Base-by-base conservation (phyloP, 2,888 invertebrate genomes). In the Callyntrura sp. region DNA sequence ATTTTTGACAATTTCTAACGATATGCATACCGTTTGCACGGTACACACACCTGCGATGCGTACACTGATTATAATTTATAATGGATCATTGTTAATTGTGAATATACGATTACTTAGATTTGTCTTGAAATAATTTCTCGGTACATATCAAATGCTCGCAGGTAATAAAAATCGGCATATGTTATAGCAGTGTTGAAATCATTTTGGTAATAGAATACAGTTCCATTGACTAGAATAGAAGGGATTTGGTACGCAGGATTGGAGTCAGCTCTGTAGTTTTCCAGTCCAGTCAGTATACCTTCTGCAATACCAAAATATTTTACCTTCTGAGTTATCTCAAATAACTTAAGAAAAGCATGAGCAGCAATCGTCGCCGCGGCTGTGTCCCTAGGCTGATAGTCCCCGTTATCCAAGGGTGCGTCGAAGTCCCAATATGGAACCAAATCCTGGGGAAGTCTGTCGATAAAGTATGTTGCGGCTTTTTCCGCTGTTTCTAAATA, bases 371-470 rank as follows among this genome's bases (percentile, higher is more conserved):
- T 60, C 0, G 92, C 92, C 0, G 93, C 93, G 0, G 92, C 83
- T 12, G 92, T 92, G 70, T 93, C 93, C 70, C 93, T 62, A 11
- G 93, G 92, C 60, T 91, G 91, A 43, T 93, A 93, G 14, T 62
- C 17, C 11, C 57, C 81, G 4, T 81, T 65, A 17, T 88, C 86
- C 14, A 83, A 43, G 6, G 92, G 92, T 23, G 92, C 92, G 57
- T 92, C 88, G 60, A 92, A 93, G 48, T 93, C 93, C 88, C 91
- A 93, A 45, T 90, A 92, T 9, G 93, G 88, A 9, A 93, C 90
- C 20, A 12, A 90, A 55, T 93, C 92, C 11, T 73, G 70, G 5
- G 92, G 90, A 11, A 93, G 65, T 2, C 86, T 70, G 6, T 82
- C 20, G 11, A 92, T 85, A 48, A 92, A 92, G 45, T 90, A 91